Evolutionary conservation across 2,888 invertebrate species (phyloP), one percentile per base, ranked within the genome.

Genomic region (Cephus sareptanus): DNA sequence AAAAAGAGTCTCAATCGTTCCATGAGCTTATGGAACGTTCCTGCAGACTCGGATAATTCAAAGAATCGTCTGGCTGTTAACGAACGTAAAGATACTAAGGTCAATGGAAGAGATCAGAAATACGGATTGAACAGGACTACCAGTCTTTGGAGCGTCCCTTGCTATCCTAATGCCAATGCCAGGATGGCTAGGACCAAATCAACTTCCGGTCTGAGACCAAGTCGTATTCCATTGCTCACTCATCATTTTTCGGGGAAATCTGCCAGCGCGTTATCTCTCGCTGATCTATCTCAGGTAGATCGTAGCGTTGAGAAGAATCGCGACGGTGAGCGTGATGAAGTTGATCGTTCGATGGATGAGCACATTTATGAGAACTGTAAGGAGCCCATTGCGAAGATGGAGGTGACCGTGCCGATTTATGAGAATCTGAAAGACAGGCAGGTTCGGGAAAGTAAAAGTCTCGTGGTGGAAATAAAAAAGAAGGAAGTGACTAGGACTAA

Each of bases 241-340:
- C 89, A 89, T 11, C 84, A 88, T 23, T 81, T 81, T 34, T 80
- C 80, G 73, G 78, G 77, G 11, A 81, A 81, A 76, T 79, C 76
- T 6, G 82, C 83, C 4, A 74, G 88, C 69, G 90, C 90, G 68
- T 87, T 88, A 77, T 91, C 91, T 90, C 89, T 91, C 85, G 88
- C 87, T 85, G 90, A 91, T 90, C 89, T 91, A 87, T 86, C 87
- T 34, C 81, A 82, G 73, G 89, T 89, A 89, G 90, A 90, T 90
- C 90, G 89, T 11, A 81, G 80, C 80, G 86, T 74, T 79, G 90
- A 90, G 89, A 78, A 80, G 74, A 76, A 69, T 15, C 76, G 79
- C 23, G 81, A 80, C 12, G 82, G 76, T 23, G 86, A 84, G 34
- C 77, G 85, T 6, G 90, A 90, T 80, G 89, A 89, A 81, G 86